Conservation (phyloP, 1,140 invertebrate genomes). For the Melitaea cinxia region DNA sequence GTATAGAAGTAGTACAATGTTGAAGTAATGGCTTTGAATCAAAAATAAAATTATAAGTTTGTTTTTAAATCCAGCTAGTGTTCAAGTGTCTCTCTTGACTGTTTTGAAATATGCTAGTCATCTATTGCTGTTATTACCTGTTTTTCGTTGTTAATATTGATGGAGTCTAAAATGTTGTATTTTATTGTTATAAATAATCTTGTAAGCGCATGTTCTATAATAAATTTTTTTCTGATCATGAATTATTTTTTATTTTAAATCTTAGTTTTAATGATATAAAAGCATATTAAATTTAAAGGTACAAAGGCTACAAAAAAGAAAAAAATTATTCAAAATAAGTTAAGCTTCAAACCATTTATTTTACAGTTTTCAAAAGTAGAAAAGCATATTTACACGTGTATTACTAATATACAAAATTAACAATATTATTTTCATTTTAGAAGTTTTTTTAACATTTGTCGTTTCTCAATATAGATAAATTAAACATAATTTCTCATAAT, state of each 20-base stretch:
- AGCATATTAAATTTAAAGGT: neutral
- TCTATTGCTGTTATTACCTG: constrained; percentile 57
- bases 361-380: too few species aligned
- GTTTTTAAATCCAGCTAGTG: neutral
- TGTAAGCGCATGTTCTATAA: constrained; percentile 60
- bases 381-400: too few species aligned
- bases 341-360: too few species aligned
- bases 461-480: too few species aligned
- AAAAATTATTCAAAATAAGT: too few species aligned
- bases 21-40: neutral
- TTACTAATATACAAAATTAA: too few species aligned
- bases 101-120: constrained; percentile 46
- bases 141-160: constrained; percentile 51
- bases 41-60: neutral
- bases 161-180: constrained; percentile 57
- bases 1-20: neutral
- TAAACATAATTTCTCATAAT: too few species aligned
- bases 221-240: constrained; percentile 59
- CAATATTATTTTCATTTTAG: too few species aligned
- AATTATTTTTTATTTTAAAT: constrained; percentile 11
- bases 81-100: constrained; percentile 3
- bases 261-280: neutral
- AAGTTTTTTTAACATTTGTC: too few species aligned
- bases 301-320: too few species aligned
- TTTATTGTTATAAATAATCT: constrained; percentile 59